These are phyloP conservation scores for Nomada fabriciana DNA, from an alignment of 2,888 invertebrate genomes.

Conservation along the genomic window DNA sequence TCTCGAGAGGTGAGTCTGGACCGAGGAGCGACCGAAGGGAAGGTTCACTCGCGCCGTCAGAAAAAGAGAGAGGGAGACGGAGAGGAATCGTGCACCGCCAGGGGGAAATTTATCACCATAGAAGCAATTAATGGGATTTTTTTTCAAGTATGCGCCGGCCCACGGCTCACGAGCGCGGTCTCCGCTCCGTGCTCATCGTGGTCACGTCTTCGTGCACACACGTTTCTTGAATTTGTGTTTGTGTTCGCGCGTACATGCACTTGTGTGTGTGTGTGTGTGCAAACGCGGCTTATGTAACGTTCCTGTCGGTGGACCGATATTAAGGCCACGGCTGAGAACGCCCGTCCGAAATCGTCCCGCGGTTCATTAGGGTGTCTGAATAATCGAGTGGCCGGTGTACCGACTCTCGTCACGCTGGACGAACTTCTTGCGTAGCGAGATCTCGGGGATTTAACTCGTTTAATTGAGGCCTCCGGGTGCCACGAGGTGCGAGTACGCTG, in stretches of 20 bases:
- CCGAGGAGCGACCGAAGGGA: constrained; percentile 14
- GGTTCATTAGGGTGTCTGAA: constrained; percentile 66
- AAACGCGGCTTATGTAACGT: constrained; percentile 61
- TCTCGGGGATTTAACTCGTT: constrained; percentile 51
- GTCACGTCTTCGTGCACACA: constrained; percentile 73
- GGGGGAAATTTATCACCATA: constrained; percentile 83
- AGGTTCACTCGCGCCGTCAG: constrained; percentile 25
- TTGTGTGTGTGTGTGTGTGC: background rate
- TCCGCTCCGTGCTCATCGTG: constrained; percentile 73
- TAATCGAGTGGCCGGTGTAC: constrained; percentile 55
- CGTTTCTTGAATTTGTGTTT: constrained; percentile 20
- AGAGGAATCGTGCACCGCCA: constrained; percentile 80
- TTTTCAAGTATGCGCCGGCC: constrained; percentile 68
- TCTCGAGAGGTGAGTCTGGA: constrained; percentile 57
- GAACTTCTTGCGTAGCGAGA: constrained; percentile 52
- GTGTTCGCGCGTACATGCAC: background rate
- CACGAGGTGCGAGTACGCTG: constrained; percentile 40
- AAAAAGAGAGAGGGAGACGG: constrained; percentile 28
- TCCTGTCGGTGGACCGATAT: constrained; percentile 63
- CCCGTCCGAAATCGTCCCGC: constrained; percentile 68
- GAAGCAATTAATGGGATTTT: constrained; percentile 83
- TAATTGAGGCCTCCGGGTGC: constrained; percentile 55
- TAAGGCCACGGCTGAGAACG: constrained; percentile 68
- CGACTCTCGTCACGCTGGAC: constrained; percentile 49
- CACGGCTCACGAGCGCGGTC: constrained; percentile 77